Evolutionary conservation across 2,888 invertebrate species (phyloP).

Genomic region (Ophraella communa): DNA sequence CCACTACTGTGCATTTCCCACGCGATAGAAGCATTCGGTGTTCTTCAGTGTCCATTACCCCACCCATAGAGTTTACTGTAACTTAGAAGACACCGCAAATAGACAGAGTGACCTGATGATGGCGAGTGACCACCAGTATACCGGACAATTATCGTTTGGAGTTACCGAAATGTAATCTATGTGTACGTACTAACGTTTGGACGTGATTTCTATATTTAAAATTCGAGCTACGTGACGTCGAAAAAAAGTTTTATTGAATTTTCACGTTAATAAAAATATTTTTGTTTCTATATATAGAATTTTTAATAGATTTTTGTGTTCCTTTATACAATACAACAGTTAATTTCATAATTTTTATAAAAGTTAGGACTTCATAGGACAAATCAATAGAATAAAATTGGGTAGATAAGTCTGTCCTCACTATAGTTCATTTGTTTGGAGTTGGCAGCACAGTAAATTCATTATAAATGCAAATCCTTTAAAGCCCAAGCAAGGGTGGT

Average conservation of each 20-base stretch:
- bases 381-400: too few relatives aligned
- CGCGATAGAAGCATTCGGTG: conserved; percentile 63
- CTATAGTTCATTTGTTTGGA: too few relatives aligned
- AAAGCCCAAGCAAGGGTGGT: too few relatives aligned
- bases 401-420: too few relatives aligned
- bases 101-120: conserved; percentile 38
- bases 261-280: too few relatives aligned
- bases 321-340: too few relatives aligned
- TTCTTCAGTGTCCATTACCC: conserved; percentile 50
- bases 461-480: too few relatives aligned
- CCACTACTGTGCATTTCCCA: conserved; percentile 71
- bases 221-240: not conserved
- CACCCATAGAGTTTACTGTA: conserved; percentile 45
- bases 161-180: conserved; percentile 22
- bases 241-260: not conserved
- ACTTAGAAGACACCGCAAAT: conserved; percentile 38
- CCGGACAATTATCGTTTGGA: conserved; percentile 36
- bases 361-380: too few relatives aligned
- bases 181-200: not conserved
- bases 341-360: too few relatives aligned
- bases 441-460: too few relatives aligned
- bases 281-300: too few relatives aligned
- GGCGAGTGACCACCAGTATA: conserved; percentile 37
- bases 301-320: too few relatives aligned
- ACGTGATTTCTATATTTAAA: conserved; percentile 17